Evolutionary conservation across 2,113 vertebrate genomes (phyloP).

Genomic region (Triplophysa rosa): DNA sequence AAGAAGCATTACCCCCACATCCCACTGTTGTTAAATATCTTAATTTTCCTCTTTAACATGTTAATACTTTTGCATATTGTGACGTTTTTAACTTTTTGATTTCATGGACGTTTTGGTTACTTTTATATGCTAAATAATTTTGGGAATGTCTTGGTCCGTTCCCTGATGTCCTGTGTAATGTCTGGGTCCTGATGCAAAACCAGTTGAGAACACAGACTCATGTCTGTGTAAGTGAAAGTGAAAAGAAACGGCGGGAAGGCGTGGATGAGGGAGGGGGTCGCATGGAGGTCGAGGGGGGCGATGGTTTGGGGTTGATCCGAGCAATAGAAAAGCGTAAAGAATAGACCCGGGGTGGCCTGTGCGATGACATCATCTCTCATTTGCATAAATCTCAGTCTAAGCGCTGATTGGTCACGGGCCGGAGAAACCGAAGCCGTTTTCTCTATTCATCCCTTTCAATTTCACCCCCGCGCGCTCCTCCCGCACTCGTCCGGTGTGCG

Average conservation of each 20-base stretch:
- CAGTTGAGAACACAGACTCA: no score
- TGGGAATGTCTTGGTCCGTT: no score
- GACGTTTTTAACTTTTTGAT: no score
- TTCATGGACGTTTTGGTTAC: no score
- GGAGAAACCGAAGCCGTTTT: constrained; percentile 64
- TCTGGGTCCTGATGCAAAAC: no score
- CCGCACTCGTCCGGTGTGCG: constrained; percentile 45
- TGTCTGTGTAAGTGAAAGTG: constrained; percentile 15
- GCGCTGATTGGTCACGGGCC: constrained; percentile 66
- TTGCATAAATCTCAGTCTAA: constrained; percentile 73
- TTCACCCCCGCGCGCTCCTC: constrained; percentile 62
- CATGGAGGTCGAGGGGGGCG: constrained; percentile 55
- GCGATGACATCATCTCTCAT: constrained; percentile 76
- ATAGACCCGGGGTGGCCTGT: constrained; percentile 67
- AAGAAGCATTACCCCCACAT: no score
- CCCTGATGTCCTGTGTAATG: no score
- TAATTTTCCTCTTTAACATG: no score
- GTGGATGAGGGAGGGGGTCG: constrained; percentile 51
- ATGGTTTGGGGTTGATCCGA: background rate
- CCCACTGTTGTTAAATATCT: no score
- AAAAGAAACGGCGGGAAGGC: constrained; percentile 44
- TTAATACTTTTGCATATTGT: no score
- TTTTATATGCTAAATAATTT: no score
- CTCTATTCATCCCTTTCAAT: constrained; percentile 71
- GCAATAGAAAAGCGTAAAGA: constrained; percentile 11